These are phyloP conservation scores for Rafetus swinhoei DNA, from an alignment of 2,113 vertebrate species.

Conservation along the genomic window DNA sequence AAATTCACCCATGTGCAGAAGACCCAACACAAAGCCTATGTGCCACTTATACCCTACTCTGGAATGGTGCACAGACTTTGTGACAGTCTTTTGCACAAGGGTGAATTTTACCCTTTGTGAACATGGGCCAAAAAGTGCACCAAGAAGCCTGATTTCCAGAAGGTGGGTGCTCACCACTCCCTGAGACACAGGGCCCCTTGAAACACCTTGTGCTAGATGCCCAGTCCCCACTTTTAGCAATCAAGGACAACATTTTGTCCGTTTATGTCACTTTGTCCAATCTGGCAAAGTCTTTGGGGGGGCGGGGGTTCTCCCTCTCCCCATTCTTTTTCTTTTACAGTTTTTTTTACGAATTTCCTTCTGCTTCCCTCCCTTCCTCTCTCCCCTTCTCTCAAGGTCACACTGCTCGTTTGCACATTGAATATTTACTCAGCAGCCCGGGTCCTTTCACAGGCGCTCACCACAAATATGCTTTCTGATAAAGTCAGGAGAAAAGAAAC, in stretches of 20 bases:
- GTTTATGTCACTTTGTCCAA: conserved; percentile 19
- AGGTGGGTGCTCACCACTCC: neutral
- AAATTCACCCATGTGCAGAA: neutral
- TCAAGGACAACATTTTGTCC: neutral
- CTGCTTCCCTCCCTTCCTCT: conserved; percentile 28
- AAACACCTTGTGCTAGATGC: neutral
- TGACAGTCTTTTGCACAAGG: conserved; percentile 44
- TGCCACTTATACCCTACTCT: conserved; percentile 58
- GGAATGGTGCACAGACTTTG: conserved; percentile 60
- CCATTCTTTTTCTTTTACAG: conserved; percentile 42
- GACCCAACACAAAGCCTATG: neutral
- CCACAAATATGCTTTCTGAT: conserved; percentile 95
- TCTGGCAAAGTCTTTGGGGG: conserved; percentile 28
- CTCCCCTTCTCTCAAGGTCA: conserved; percentile 87
- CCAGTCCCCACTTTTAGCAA: neutral
- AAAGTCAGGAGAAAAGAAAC: conserved; percentile 88
- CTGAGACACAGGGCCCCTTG: neutral
- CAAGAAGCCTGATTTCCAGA: conserved; percentile 65
- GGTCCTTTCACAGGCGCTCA: conserved; percentile 90
- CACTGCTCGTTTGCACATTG: conserved; percentile 79
- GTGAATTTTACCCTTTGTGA: conserved; percentile 69
- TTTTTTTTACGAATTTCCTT: conserved; percentile 64
- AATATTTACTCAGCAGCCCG: conserved; percentile 89
- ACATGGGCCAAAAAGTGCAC: conserved; percentile 63
- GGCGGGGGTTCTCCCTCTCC: conserved; percentile 29